These are phyloP conservation scores for Leptatherina wallacei DNA, from an alignment of 2,797 vertebrate species.

Conservation along the genomic window DNA sequence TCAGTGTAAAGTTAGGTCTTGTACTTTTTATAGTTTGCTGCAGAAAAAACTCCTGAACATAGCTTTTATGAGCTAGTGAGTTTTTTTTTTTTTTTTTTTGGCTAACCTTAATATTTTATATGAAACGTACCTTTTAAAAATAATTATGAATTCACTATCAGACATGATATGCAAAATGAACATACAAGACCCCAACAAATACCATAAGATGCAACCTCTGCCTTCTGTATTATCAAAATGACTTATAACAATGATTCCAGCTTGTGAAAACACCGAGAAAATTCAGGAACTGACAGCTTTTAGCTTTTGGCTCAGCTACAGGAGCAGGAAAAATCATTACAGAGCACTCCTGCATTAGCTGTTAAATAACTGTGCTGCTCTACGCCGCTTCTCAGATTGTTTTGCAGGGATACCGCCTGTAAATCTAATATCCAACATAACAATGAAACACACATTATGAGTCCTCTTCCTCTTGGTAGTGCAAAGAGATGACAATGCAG, in stretches of 20 bases:
- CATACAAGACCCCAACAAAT: background rate
- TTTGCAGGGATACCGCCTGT: background rate
- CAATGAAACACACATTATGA: background rate
- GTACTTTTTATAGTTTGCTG: conserved; percentile 6
- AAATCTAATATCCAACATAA: background rate
- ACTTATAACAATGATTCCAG: background rate
- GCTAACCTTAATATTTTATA: background rate
- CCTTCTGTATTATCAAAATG: conserved; percentile 4
- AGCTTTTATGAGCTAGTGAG: background rate
- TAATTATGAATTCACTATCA: background rate
- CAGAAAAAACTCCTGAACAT: background rate
- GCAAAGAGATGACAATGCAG: background rate
- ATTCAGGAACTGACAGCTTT: background rate
- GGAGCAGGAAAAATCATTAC: background rate
- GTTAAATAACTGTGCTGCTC: conserved; percentile 4
- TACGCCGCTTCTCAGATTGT: conserved; percentile 1
- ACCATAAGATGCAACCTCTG: background rate
- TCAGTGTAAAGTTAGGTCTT: conserved; percentile 2
- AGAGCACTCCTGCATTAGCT: background rate
- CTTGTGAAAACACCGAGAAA: conserved; percentile 6
- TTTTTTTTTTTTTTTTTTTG: background rate
- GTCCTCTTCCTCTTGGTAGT: background rate
- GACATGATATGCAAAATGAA: background rate
- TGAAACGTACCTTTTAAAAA: background rate
- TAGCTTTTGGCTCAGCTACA: background rate